These are phyloP conservation scores for Zaprionus kolodkinae DNA, from an alignment of 1,140 invertebrate genomes.

Conservation along the genomic window DNA sequence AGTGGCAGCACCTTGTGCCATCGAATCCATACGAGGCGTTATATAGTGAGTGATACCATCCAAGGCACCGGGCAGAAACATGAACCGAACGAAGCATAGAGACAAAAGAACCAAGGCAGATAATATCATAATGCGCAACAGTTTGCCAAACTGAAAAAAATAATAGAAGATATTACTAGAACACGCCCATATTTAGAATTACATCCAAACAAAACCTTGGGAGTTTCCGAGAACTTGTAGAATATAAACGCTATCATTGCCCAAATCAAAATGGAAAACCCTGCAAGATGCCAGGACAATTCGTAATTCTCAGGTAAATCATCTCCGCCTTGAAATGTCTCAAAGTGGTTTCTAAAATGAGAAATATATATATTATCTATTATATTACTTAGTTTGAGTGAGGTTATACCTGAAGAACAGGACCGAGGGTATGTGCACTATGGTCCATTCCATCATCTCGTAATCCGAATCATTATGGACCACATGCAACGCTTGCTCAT, in stretches of 20 bases:
- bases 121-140: slow-evolving; percentile 55
- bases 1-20: slow-evolving; percentile 18
- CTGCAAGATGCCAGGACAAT: slow-evolving; percentile 50
- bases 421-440: slow-evolving; percentile 63
- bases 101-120: slow-evolving; percentile 36
- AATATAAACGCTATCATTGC: slow-evolving; percentile 50
- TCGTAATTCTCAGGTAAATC: not conserved
- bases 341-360: slow-evolving; percentile 47
- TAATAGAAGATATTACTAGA: not conserved
- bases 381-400: not conserved
- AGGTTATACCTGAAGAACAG: slow-evolving; percentile 60
- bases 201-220: slow-evolving; percentile 36
- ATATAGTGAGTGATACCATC: slow-evolving; percentile 92
- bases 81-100: slow-evolving; percentile 57
- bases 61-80: slow-evolving; percentile 88
- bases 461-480: not conserved
- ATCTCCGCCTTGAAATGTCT: not conserved
- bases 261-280: slow-evolving; percentile 48
- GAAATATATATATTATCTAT: not conserved
- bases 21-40: slow-evolving; percentile 85
- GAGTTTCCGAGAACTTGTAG: slow-evolving; percentile 59
- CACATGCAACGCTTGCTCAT: too few relatives aligned
- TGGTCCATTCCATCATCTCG: not conserved
- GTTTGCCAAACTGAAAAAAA: slow-evolving; percentile 57
- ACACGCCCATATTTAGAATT: not conserved